Evolutionary conservation across 2,888 invertebrate species (phyloP).

Genomic region (Synergus laeviventris): DNA sequence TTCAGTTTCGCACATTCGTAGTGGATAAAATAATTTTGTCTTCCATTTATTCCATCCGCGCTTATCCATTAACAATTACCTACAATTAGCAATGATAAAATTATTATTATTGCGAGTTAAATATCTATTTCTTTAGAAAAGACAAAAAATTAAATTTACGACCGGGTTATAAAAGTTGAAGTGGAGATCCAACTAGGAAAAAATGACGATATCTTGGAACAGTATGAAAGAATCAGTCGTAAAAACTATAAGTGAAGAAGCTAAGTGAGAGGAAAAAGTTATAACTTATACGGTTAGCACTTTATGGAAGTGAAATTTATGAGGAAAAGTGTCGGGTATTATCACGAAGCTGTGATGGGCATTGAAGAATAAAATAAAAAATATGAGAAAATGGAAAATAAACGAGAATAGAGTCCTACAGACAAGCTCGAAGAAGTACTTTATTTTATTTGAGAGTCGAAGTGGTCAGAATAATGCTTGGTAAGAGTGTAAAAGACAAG

Average conservation of each 20-base stretch:
- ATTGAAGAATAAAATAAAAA: neutral
- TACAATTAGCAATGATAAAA: neutral
- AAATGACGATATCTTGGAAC: neutral
- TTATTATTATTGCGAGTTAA: too few species aligned
- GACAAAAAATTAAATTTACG: neutral
- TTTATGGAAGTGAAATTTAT: neutral
- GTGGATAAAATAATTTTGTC: slow-evolving; percentile 19
- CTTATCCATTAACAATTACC: neutral
- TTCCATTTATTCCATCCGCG: neutral
- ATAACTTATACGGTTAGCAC: neutral
- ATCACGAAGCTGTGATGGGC: neutral
- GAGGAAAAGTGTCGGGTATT: neutral
- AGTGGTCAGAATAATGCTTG: slow-evolving; percentile 41
- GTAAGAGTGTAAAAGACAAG: neutral
- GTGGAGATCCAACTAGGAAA: neutral
- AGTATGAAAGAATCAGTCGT: neutral
- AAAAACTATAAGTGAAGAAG: neutral
- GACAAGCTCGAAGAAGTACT: slow-evolving; percentile 63
- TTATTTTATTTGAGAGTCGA: slow-evolving; percentile 65
- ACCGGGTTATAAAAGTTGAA: neutral
- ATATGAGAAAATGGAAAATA: neutral
- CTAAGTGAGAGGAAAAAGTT: neutral
- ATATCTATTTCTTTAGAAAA: too few species aligned
- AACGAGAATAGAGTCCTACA: neutral
- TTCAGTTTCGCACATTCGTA: slow-evolving; percentile 50